Evolutionary conservation across 30 jellyfish, hydroid and myxozoan genomes (phyloP), one percentile per base, ranked within the genome.

Genomic region (Catostylus mosaicus): DNA sequence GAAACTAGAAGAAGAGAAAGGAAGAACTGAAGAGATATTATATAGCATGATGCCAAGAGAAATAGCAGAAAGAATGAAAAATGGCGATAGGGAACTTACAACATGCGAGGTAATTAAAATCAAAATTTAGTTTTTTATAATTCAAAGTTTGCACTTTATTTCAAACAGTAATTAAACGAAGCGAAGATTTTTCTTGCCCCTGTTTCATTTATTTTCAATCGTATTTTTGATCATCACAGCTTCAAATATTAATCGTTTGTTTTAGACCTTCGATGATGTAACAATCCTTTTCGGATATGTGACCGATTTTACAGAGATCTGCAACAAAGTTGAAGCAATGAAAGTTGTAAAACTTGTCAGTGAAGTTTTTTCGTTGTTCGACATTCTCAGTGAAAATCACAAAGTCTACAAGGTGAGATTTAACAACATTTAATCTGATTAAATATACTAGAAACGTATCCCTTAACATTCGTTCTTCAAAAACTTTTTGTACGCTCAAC

Each of bases 1-100:
- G 80, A 38, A 73, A 31, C 60, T 83, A 4, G 93, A 83, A 7
- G 81, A 83, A 38, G 93, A 83, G 40, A 83, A 70, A 30, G 16
- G 63, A 32, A 83, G 75, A 33, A 83, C 82, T 24, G 93, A 83
- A 19, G 66, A 71, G 46, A 29, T 83, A 56, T 65, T 83, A 30
- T 83, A 83, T 29, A 83, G 93, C 30, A 71, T 83, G 93, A 83
- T 83, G 93, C 93, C 93, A 27, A 60, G 82, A 33, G 93, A 83
- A 61, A 83, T 83, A 11, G 93, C 93, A 24, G 93, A 83, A 19
- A 57, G 93, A 63, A 70, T 83, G 86, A 83, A 73, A 30, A 83
- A 83, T 57, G 93, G 93, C 11, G 93, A 83, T 34, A 2, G 86
- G 37, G 86, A 83, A 31, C 62, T 83, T 33, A 73, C 86, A 12